phyloP scores from a whole-genome alignment of 2,888 invertebrate genomes.

The Melitaea athalia region DNA sequence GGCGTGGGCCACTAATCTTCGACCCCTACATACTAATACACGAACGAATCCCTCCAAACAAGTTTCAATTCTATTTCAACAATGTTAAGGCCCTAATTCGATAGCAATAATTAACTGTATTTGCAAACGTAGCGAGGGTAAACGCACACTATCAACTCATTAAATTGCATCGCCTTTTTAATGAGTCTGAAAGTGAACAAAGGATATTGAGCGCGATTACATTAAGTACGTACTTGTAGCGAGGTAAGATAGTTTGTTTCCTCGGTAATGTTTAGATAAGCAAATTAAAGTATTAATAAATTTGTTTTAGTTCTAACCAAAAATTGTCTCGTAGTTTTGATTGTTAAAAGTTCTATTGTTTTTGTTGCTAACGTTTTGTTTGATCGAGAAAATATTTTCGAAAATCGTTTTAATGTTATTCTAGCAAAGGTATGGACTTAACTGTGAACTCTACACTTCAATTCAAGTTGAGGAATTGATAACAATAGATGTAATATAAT shows the following conservation, averaged over 20 bases:
- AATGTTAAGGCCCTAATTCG: conserved; percentile 52
- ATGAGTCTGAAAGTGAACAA: conserved; percentile 83
- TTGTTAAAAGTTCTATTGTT: background rate
- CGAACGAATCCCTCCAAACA: conserved; percentile 46
- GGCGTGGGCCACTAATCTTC: conserved; percentile 82
- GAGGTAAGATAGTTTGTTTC: conserved; percentile 66
- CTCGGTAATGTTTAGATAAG: conserved; percentile 56
- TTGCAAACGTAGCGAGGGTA: conserved; percentile 80
- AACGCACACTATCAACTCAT: conserved; percentile 83
- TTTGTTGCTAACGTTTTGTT: background rate
- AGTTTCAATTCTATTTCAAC: conserved; percentile 48
- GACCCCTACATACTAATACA: conserved; percentile 79
- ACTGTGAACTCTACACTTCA: too few species aligned
- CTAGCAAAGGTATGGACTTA: too few species aligned
- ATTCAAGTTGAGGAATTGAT: too few species aligned
- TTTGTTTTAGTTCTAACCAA: conserved; percentile 32
- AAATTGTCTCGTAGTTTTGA: conserved; percentile 22
- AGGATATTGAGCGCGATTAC: conserved; percentile 81
- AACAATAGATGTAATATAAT: too few species aligned
- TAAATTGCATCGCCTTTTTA: conserved; percentile 83
- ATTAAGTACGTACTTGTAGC: conserved; percentile 77
- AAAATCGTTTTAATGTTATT: too few species aligned
- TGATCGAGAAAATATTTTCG: too few species aligned
- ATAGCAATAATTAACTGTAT: conserved; percentile 50
- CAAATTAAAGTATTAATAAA: conserved; percentile 43